Evolutionary conservation across 2,888 invertebrate genomes (phyloP).

Genomic region (Odontothrips loti): DNA sequence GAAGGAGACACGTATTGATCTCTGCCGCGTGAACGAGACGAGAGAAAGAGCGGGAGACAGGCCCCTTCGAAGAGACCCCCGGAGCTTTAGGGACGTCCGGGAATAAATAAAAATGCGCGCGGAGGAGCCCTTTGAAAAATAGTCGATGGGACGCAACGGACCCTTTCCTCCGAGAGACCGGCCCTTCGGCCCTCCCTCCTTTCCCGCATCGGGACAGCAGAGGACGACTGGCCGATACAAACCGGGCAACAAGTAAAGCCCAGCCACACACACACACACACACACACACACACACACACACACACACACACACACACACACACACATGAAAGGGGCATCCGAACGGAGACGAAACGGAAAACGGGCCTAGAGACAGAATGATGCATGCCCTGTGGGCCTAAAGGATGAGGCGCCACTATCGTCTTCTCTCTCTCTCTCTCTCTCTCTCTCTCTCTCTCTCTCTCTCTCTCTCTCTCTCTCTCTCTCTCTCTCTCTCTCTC

Average conservation of each 20-base stretch:
- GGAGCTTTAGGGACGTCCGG: background rate
- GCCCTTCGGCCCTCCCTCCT: no score
- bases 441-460: background rate
- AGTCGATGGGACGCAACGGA: background rate
- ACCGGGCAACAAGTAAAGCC: slow-evolving; percentile 12
- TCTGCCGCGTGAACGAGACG: no score
- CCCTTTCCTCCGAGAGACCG: no score
- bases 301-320: background rate
- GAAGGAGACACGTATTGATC: no score
- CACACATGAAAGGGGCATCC: background rate
- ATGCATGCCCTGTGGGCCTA: background rate
- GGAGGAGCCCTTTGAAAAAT: slow-evolving; percentile 2
- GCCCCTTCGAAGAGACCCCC: no score
- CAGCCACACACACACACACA: background rate
- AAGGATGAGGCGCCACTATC: slow-evolving; percentile 1
- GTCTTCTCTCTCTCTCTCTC: background rate
- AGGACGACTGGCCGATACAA: background rate
- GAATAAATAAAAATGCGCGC: background rate
- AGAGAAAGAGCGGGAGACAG: no score
- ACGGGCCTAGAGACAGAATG: slow-evolving; percentile 8
- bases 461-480: background rate
- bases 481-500: background rate
- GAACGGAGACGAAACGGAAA: background rate
- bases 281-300: background rate
- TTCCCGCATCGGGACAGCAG: no score